These are phyloP conservation scores for Tenualosa thibaudeaui DNA, from an alignment of 2,797 vertebrate species.

Conservation along the genomic window DNA sequence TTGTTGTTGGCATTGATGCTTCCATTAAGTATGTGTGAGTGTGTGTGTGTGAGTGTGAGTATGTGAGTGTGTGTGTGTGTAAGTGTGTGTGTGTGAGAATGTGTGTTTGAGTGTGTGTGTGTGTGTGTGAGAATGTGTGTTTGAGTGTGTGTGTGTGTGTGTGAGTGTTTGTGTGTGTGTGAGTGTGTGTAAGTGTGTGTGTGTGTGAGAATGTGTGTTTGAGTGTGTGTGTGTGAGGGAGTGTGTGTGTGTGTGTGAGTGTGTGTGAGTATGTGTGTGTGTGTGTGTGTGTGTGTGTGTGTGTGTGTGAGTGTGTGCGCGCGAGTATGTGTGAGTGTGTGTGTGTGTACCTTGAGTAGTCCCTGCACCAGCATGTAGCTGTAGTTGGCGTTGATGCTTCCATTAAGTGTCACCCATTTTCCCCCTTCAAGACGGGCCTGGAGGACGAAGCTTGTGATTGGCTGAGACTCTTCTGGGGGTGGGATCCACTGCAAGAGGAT, in stretches of 20 bases:
- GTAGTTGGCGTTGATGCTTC: conserved; percentile 76
- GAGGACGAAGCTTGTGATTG: conserved; percentile 81
- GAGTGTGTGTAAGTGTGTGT: conserved; percentile 1
- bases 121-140: too few species aligned
- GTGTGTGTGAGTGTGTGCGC: conserved; percentile 3
- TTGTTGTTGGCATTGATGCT: neutral
- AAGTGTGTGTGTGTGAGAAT: conserved; percentile 59
- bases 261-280: conserved; percentile 1
- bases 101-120: too few species aligned
- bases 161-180: conserved; percentile 14
- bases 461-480: conserved; percentile 71
- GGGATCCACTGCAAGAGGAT: conserved; percentile 85
- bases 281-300: conserved; percentile 1
- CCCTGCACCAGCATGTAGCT: conserved; percentile 85
- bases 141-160: conserved; percentile 39
- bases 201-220: conserved; percentile 1
- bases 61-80: conserved; percentile 39
- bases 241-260: conserved; percentile 2
- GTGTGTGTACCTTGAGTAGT: conserved; percentile 82
- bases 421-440: conserved; percentile 82
- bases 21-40: neutral
- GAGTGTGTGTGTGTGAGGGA: conserved; percentile 7
- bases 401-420: conserved; percentile 84
- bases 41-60: conserved; percentile 13
- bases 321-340: neutral